Percentiles rank a stretch among this genome's conserved stretches.
Conservation (phyloP, 2,113 vertebrate species). For the Synchiropus splendidus region DNA sequence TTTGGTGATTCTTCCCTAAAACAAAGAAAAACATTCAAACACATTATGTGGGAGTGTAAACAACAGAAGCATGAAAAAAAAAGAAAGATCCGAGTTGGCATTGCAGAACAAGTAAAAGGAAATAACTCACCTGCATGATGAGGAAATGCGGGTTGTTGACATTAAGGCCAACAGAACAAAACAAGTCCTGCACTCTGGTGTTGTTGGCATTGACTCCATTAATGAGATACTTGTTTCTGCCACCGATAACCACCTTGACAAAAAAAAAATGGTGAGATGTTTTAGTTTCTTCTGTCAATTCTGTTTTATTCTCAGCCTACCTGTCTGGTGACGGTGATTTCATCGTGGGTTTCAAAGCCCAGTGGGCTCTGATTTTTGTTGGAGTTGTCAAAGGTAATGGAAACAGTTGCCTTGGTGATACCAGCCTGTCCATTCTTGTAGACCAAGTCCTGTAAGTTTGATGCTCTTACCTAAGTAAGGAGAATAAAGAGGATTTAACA, state of each 20-base stretch:
- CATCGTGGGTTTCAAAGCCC: constrained; percentile 83
- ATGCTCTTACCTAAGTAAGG: constrained; percentile 78
- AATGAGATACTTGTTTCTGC: constrained; percentile 89
- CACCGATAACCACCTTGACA: constrained; percentile 79
- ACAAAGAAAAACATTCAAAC: not conserved
- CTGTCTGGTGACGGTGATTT: constrained; percentile 90
- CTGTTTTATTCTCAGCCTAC: constrained; percentile 49
- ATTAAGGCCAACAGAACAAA: constrained; percentile 90
- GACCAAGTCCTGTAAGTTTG: constrained; percentile 85
- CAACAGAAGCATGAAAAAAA: too few species aligned
- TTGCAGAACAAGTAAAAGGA: not conserved
- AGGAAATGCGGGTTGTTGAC: constrained; percentile 98
- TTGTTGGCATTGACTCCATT: constrained; percentile 85
- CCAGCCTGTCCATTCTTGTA: constrained; percentile 94
- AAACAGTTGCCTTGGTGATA: constrained; percentile 84
- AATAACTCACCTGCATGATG: constrained; percentile 87
- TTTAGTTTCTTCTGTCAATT: not conserved
- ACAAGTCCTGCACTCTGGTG: constrained; percentile 85
- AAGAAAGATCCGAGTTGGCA: too few species aligned
- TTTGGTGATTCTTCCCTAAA: constrained; percentile 92
- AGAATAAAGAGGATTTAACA: not conserved
- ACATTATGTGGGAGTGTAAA: not conserved
- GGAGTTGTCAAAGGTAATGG: constrained; percentile 89
- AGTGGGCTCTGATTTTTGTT: constrained; percentile 87
- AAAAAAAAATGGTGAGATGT: not conserved